A percentile compares a stretch with the other conserved stretches of the same genome.
Conservation (phyloP, 2,888 invertebrate species). For the Eremobia ochroleuca region DNA sequence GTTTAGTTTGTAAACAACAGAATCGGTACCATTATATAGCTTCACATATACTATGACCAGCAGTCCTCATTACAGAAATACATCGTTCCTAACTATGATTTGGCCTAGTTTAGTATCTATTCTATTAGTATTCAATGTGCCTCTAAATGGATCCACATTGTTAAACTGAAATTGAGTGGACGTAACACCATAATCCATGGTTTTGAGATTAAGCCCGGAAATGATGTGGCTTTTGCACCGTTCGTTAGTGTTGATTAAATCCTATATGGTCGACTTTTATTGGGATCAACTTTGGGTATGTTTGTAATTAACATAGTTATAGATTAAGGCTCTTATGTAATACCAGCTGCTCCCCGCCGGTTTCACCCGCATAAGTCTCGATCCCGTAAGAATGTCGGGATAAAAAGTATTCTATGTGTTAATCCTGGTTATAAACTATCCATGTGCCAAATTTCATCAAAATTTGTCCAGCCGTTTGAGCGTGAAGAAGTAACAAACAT, state of each 20-base stretch:
- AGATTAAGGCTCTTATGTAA: background rate
- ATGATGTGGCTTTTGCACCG: slow-evolving; percentile 21
- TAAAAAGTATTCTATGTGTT: too few species aligned
- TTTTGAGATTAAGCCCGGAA: slow-evolving; percentile 29
- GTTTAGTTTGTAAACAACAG: too few species aligned
- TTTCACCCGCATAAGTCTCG: too few species aligned
- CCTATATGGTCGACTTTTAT: slow-evolving; percentile 18
- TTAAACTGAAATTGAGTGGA: slow-evolving; percentile 47
- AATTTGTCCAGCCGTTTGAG: too few species aligned
- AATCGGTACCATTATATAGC: background rate
- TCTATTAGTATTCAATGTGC: slow-evolving; percentile 10
- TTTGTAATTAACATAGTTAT: slow-evolving; percentile 11
- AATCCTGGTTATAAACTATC: too few species aligned
- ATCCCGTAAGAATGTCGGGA: too few species aligned
- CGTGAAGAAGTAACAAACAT: too few species aligned
- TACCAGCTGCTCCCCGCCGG: too few species aligned
- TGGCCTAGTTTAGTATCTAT: slow-evolving; percentile 2
- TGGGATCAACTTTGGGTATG: slow-evolving; percentile 10
- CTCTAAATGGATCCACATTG: slow-evolving; percentile 31
- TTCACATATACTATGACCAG: background rate
- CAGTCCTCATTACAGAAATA: background rate
- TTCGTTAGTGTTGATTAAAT: slow-evolving; percentile 45
- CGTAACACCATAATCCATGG: slow-evolving; percentile 44
- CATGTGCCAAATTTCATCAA: too few species aligned
- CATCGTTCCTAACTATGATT: background rate